These are phyloP conservation scores for Drosophila ogumai DNA, from an alignment of 1,140 invertebrate species.

Conservation along the genomic window DNA sequence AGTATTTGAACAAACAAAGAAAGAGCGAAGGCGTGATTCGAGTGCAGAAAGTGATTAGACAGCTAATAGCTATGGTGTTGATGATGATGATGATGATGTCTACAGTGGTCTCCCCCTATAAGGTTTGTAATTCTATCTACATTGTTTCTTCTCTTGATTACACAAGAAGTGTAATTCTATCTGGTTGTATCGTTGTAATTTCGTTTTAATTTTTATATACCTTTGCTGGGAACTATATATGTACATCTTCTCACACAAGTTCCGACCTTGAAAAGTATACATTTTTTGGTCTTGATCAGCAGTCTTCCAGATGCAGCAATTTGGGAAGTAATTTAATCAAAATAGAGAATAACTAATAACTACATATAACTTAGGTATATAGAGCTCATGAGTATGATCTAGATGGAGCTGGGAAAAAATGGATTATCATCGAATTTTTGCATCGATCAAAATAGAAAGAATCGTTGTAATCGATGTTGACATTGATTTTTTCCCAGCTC, in stretches of 20 bases:
- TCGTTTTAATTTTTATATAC: neutral
- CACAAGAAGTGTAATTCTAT: neutral
- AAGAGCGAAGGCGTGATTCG: constrained; percentile 24
- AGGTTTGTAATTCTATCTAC: neutral
- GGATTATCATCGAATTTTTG: no score
- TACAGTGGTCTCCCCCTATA: neutral
- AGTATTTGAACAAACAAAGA: constrained; percentile 3
- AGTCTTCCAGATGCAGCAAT: constrained; percentile 2
- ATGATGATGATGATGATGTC: neutral
- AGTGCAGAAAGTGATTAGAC: constrained; percentile 18
- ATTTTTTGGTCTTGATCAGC: constrained; percentile 1
- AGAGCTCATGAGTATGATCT: neutral
- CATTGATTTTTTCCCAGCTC: no score
- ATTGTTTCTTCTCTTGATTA: neutral
- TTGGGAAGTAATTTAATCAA: constrained; percentile 1
- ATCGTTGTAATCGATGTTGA: no score
- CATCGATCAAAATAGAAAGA: no score
- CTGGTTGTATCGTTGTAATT: neutral
- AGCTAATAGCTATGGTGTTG: neutral
- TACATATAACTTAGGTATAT: neutral
- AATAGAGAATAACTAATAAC: neutral
- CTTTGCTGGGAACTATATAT: neutral
- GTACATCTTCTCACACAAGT: neutral
- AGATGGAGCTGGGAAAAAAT: no score
- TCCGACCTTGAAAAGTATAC: neutral